Base-by-base conservation (phyloP, 2,797 vertebrate genomes). In the Sphenopsis melanotis region DNA sequence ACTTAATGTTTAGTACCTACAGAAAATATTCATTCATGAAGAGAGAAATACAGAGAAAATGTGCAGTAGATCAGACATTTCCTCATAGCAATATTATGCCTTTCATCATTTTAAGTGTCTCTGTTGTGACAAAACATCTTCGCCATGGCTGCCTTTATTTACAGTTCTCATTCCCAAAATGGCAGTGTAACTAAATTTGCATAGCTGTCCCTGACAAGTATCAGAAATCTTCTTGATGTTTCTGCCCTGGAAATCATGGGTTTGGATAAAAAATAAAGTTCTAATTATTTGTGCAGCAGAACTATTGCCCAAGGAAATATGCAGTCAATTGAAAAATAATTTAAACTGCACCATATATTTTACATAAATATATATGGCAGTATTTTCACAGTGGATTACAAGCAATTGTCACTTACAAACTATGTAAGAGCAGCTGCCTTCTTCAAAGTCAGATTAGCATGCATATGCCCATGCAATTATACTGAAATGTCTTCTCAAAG, bases 71-170 rank as follows among this genome's bases (percentile, higher is more conserved):
- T 81, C 46, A 94, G 81, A 87, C 7, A 9, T 42, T 72, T 86
- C 68, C 76, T 95, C 59, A 63, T 2, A 82, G 71, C 39, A 63
- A 15, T 85, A 90, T 93, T 79, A 87, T 14, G 44, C 46, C 70
- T 89, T 94, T 83, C 64, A 84, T 88, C 47, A 94, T 70, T 93
- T 91, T 82, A 90, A 82, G 41, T 30, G 49, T 41, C 55, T 82
- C 59, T 84, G 59, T 18, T 86, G 80, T 55, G 91, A 91, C 59
- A 93, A 93, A 96, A 93, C 23, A 81, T 53, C 69, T 59, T 87
- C 47, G 74, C 32, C 39, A 49, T 4, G 10, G 69, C 41, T 92
- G 74, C 53, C 18, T 69, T 93, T 85, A 93, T 92, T 94, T 95
- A 91, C 78, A 91, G 39, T 39, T 90, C 80, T 90, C 77, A 55